phyloP scores from a whole-genome alignment of 2,113 vertebrate species.

The Ursus arctos region DNA sequence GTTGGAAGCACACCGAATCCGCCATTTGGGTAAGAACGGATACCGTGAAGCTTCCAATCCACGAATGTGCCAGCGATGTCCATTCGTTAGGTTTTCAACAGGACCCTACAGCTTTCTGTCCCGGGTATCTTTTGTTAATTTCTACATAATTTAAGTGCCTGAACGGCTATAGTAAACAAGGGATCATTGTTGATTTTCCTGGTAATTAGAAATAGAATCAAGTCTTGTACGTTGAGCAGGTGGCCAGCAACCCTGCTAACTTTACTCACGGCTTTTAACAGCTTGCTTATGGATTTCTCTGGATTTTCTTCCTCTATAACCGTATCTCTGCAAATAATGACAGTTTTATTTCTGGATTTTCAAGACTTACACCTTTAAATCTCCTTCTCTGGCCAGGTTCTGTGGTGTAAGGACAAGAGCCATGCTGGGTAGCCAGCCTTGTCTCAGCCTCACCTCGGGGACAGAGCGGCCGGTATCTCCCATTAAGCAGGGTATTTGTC shows the following conservation, averaged over 20 bases:
- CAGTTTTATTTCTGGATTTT: neutral
- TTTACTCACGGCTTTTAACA: too few relatives aligned
- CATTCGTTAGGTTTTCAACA: neutral
- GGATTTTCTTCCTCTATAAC: neutral
- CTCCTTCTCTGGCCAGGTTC: neutral
- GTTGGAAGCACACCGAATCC: too few relatives aligned
- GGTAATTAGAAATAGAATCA: neutral
- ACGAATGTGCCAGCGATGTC: neutral
- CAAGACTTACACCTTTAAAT: neutral
- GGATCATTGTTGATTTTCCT: neutral
- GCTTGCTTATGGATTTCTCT: neutral
- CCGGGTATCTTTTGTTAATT: neutral
- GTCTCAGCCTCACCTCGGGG: too few relatives aligned
- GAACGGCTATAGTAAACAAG: neutral
- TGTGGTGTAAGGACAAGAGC: rapidly evolving
- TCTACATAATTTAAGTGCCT: neutral
- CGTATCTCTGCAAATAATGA: neutral
- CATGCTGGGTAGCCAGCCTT: neutral
- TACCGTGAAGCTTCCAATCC: neutral
- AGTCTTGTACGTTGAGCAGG: too few relatives aligned
- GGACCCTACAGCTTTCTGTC: neutral
- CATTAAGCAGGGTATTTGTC: neutral
- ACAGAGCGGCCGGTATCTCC: neutral
- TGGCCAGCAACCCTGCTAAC: neutral
- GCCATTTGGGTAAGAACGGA: neutral